Evolutionary conservation across 2,888 invertebrate species (phyloP), one percentile per base, ranked within the genome.

Genomic region (Byasa hedistus): DNA sequence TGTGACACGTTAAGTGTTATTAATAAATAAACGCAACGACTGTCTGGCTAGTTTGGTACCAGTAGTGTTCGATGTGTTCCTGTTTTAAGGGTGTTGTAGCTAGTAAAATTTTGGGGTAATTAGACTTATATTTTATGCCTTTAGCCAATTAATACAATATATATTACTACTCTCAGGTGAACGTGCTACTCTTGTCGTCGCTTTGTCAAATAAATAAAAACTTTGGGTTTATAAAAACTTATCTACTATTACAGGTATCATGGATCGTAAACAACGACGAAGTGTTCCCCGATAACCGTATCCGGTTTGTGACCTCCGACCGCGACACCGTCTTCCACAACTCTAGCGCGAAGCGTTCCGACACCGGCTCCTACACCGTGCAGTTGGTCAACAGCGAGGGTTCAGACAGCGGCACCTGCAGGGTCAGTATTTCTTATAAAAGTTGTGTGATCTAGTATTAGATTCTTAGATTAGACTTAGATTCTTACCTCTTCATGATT

Each of bases 361-460:
- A 99, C 84, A 96, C 97, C 23, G 99, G 99, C 58, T 96, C 95
- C 10, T 99, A 99, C 84, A 96, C 96, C 0, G 96, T 99, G 59
- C 96, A 96, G 79, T 92, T 99, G 73, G 94, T 95, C 17, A 99
- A 99, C 87, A 94, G 94, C 71, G 97, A 97, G 76, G 99, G 99
- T 21, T 96, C 96, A 1, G 99, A 99, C 83, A 96, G 97, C 12
- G 97, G 96, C 32, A 94, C 96, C 44, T 97, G 99, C 91, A 96
- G 96, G 87, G 98, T 93, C 72, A 84, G 89, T 79, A 62, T n/a
- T 56, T 44, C 15, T 27, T 44, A 55, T 22, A 21, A 27, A 10
- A 19, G 19, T 10, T 19, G 23, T 59, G 17, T 64, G 19, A 39
- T n/a, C n/a, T n/a, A n/a, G n/a, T n/a, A n/a, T n/a, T n/a, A n/a